Conservation (phyloP, 2,113 vertebrate genomes). For the Actinemys pallida region DNA sequence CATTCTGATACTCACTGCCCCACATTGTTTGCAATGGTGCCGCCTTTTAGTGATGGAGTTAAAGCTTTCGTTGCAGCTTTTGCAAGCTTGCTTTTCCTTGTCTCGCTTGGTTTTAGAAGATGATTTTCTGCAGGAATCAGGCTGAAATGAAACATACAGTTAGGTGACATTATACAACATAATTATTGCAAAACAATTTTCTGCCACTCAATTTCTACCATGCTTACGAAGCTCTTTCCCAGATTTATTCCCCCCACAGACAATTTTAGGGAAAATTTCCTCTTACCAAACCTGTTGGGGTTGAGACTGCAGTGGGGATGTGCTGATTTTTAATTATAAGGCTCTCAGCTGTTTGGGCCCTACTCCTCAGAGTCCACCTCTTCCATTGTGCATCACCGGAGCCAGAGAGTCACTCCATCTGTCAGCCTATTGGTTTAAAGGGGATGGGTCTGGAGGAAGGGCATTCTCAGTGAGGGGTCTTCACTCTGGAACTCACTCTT, state of each 20-base stretch:
- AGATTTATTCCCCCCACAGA: not conserved
- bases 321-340: rapidly evolving
- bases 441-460: rapidly evolving
- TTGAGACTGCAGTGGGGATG: rapidly evolving
- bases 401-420: rapidly evolving
- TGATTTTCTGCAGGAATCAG: conserved; percentile 83
- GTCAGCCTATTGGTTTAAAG: not conserved
- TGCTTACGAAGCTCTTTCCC: not conserved
- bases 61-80: conserved; percentile 92
- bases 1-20: conserved; percentile 84
- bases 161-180: not conserved
- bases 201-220: not conserved
- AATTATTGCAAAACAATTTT: not conserved
- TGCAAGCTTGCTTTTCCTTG: conserved; percentile 94
- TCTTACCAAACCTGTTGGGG: not conserved
- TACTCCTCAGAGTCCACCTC: not conserved
- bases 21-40: conserved; percentile 95
- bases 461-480: not conserved
- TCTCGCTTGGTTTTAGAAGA: conserved; percentile 89
- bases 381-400: not conserved
- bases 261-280: not conserved
- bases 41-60: conserved; percentile 94
- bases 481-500: not conserved
- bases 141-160: conserved; percentile 57
- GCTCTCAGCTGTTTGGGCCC: not conserved